A percentile compares a stretch with the other conserved stretches of the same genome.
Conservation (phyloP, 2,113 vertebrate genomes). For the Chloebia gouldiae region DNA sequence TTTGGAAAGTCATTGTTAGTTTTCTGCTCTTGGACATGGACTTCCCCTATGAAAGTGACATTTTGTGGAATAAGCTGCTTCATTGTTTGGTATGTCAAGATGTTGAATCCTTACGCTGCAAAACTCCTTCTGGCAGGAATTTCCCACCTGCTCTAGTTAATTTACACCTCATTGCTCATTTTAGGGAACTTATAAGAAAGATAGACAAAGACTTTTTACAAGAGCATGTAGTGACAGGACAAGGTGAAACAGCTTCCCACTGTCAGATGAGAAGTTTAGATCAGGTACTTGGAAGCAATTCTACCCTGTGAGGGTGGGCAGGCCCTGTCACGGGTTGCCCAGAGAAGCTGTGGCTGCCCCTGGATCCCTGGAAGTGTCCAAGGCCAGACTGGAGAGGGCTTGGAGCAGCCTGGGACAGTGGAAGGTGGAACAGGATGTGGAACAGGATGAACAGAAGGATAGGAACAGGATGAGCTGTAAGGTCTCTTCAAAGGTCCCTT, state of each 20-base stretch:
- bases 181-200: background rate
- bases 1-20: background rate
- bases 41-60: background rate
- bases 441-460: background rate
- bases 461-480: background rate
- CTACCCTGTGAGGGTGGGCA: background rate
- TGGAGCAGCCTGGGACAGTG: accelerated
- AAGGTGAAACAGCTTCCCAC: background rate
- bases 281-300: background rate
- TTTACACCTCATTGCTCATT: background rate
- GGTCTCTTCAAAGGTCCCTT: background rate
- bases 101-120: background rate
- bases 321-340: background rate
- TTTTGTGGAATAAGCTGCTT: background rate
- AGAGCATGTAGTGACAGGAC: background rate
- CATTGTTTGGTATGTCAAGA: background rate
- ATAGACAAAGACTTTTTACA: background rate
- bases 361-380: background rate
- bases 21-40: background rate
- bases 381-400: accelerated
- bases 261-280: background rate
- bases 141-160: background rate
- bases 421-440: background rate
- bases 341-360: background rate
- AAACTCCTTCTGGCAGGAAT: background rate